Evolutionary conservation across 2,888 invertebrate species (phyloP).

Genomic region (Dioctria linearis): DNA sequence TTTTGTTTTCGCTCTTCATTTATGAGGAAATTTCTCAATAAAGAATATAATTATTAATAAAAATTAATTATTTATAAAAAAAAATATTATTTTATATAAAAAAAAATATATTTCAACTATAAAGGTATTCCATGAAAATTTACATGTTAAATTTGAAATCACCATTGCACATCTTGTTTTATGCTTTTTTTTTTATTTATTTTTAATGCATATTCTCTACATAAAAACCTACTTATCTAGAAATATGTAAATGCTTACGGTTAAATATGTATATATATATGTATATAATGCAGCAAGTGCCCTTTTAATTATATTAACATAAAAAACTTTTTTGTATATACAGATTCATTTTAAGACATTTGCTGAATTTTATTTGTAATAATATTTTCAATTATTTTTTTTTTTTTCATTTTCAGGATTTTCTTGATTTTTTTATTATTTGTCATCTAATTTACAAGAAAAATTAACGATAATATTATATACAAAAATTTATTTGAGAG

Average conservation of each 20-base stretch:
- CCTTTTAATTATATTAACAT: conserved; percentile 25
- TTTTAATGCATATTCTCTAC: conserved; percentile 23
- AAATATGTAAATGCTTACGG: conserved; percentile 11
- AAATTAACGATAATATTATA: conserved; percentile 23
- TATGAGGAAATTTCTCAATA: conserved; percentile 41
- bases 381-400: background rate
- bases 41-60: conserved; percentile 18
- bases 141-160: conserved; percentile 40
- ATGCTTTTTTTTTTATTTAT: conserved; percentile 14
- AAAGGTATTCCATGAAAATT: conserved; percentile 5
- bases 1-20: background rate
- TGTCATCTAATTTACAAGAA: background rate
- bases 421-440: conserved; percentile 17
- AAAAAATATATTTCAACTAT: conserved; percentile 17
- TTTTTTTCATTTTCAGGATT: background rate
- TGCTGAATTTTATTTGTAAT: background rate
- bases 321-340: conserved; percentile 45
- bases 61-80: conserved; percentile 11
- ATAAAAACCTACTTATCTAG: conserved; percentile 38
- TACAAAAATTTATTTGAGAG: conserved; percentile 41
- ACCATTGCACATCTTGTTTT: conserved; percentile 49
- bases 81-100: background rate
- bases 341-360: conserved; percentile 43
- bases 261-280: conserved; percentile 2
- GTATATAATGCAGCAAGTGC: conserved; percentile 22